Conservation (phyloP, 92 coral and sea anemone species). For the Epizoanthus illoricatus region DNA sequence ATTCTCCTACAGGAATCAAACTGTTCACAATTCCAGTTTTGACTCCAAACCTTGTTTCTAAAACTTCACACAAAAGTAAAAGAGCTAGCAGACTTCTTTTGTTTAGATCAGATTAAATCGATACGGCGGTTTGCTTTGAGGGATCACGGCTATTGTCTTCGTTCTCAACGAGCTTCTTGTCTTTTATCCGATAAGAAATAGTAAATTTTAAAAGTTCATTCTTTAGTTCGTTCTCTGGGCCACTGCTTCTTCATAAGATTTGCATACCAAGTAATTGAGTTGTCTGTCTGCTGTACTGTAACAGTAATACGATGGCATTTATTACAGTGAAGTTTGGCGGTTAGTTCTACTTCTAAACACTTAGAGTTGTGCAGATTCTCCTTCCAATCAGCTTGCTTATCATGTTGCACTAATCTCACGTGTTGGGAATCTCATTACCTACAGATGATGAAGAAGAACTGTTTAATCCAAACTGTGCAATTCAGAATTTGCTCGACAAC, state of each 20-base stretch:
- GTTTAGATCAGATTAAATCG: too few relatives aligned
- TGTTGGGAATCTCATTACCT: neutral
- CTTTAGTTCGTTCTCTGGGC: too few relatives aligned
- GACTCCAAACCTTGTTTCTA: too few relatives aligned
- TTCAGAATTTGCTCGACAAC: slow-evolving; percentile 80
- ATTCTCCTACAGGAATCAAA: too few relatives aligned
- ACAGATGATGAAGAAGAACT: slow-evolving; percentile 81
- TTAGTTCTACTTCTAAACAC: slow-evolving; percentile 7
- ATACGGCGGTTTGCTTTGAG: too few relatives aligned
- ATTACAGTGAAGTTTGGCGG: slow-evolving; percentile 89
- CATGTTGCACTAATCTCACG: neutral
- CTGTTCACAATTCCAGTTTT: too few relatives aligned
- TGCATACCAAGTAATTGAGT: neutral
- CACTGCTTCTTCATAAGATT: neutral
- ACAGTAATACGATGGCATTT: slow-evolving; percentile 55
- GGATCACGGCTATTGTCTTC: too few relatives aligned
- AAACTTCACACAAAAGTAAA: too few relatives aligned
- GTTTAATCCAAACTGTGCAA: slow-evolving; percentile 82
- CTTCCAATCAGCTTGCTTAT: neutral
- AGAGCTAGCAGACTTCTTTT: too few relatives aligned
- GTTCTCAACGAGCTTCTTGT: too few relatives aligned
- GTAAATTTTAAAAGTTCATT: too few relatives aligned
- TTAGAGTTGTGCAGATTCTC: neutral
- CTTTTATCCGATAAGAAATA: too few relatives aligned
- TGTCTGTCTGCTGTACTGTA: neutral